Percentiles rank a stretch among this genome's conserved stretches.
Evolutionary conservation across 2,888 invertebrate genomes (phyloP).

Genomic region (Priocnemis perturbator): DNA sequence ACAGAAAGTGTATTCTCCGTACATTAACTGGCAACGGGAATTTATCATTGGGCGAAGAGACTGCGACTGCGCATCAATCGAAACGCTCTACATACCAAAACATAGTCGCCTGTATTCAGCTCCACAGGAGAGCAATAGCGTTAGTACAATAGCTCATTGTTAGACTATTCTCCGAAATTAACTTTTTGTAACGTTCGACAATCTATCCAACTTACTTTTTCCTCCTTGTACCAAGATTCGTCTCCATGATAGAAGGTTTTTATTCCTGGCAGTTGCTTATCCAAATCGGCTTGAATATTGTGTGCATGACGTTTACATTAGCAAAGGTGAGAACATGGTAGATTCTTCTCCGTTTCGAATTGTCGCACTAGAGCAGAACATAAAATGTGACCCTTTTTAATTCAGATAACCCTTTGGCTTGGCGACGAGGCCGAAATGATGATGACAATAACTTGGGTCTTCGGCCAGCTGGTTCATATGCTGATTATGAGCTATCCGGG

Average conservation of each 20-base stretch:
- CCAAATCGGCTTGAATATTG: conserved; percentile 14
- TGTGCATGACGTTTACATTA: conserved; percentile 10
- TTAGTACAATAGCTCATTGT: too few species aligned
- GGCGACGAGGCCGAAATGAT: conserved; percentile 10
- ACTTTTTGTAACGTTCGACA: background rate
- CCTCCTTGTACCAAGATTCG: background rate
- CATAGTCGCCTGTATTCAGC: too few species aligned
- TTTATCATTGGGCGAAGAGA: too few species aligned
- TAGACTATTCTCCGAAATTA: too few species aligned
- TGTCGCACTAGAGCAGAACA: too few species aligned
- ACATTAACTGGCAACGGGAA: too few species aligned
- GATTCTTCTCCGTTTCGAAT: too few species aligned
- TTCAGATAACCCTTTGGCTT: conserved; percentile 8
- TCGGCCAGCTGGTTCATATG: conserved; percentile 13
- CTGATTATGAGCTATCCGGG: conserved; percentile 9
- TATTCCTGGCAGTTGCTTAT: conserved; percentile 14
- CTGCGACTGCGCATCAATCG: too few species aligned
- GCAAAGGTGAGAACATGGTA: conserved; percentile 17
- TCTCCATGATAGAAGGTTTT: background rate
- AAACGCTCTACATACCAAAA: too few species aligned
- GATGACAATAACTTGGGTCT: conserved; percentile 2
- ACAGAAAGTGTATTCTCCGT: too few species aligned
- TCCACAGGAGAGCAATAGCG: too few species aligned
- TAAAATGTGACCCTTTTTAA: too few species aligned
- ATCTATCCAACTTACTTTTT: background rate